Evolutionary conservation across 2,797 vertebrate species (phyloP).

Genomic region (Trachops cirrhosus): DNA sequence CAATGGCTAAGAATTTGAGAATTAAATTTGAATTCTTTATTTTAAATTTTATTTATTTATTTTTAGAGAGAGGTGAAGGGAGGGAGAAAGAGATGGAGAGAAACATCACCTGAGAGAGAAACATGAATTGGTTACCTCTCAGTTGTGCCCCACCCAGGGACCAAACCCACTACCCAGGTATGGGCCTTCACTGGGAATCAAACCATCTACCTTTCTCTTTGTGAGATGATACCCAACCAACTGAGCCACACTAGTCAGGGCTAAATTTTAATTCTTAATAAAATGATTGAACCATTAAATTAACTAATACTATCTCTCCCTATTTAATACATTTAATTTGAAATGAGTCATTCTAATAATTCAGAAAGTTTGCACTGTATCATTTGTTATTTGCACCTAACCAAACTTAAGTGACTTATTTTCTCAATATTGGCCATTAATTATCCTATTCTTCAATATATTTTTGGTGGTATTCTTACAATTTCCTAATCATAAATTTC

Average conservation of each 20-base stretch:
- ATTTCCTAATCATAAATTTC: slow-evolving; percentile 5
- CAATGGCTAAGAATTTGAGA: background rate
- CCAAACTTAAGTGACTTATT: background rate
- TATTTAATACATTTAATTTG: background rate
- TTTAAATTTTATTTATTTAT: no score
- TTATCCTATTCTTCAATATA: background rate
- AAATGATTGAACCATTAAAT: background rate
- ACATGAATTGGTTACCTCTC: no score
- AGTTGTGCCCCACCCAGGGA: no score
- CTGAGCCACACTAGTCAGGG: no score
- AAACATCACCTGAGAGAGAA: no score
- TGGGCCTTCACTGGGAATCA: no score
- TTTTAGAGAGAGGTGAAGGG: no score
- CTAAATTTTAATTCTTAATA: background rate
- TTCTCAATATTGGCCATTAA: background rate
- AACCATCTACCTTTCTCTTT: no score
- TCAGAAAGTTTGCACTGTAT: background rate
- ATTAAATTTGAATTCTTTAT: background rate
- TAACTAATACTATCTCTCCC: background rate
- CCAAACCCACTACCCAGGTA: no score
- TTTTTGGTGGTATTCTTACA: background rate
- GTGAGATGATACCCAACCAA: no score
- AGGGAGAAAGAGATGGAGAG: no score
- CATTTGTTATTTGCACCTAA: background rate
- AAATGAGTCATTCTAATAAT: background rate